These are phyloP conservation scores for Emydocephalus ijimae DNA, from an alignment of 2,113 vertebrate genomes.

Conservation along the genomic window DNA sequence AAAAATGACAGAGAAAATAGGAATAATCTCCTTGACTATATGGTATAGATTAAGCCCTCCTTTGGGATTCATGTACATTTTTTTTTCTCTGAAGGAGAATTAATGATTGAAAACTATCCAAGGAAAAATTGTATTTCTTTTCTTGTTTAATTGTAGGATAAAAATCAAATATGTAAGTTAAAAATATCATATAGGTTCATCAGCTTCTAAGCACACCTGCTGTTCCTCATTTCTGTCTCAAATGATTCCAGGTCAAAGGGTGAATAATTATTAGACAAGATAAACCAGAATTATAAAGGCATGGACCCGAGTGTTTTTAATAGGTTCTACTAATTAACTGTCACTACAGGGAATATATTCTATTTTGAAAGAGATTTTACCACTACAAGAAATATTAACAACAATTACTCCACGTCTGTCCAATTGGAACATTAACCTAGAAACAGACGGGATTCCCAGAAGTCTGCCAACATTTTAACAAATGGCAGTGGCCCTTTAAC, in stretches of 20 bases:
- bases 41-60: background rate
- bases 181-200: conserved; percentile 61
- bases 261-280: conserved; percentile 59
- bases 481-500: conserved; percentile 70
- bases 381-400: conserved; percentile 58
- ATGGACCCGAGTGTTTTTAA: conserved; percentile 64
- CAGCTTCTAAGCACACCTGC: conserved; percentile 57
- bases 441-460: conserved; percentile 58
- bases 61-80: background rate
- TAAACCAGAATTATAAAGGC: conserved; percentile 60
- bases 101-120: conserved; percentile 10
- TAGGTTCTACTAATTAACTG: conserved; percentile 66
- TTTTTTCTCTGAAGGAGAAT: background rate
- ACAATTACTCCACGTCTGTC: conserved; percentile 62
- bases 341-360: conserved; percentile 52
- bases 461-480: conserved; percentile 66
- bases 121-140: conserved; percentile 39
- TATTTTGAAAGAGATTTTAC: conserved; percentile 33
- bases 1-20: background rate
- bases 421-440: conserved; percentile 60
- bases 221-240: conserved; percentile 62
- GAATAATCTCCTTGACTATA: conserved; percentile 4
- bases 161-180: conserved; percentile 57
- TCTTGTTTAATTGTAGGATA: conserved; percentile 39
- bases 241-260: conserved; percentile 63